Percentiles rank a stretch among this genome's conserved stretches.
These are phyloP conservation scores for Atethmia centrago DNA, from an alignment of 2,888 invertebrate genomes.

Conservation along the genomic window DNA sequence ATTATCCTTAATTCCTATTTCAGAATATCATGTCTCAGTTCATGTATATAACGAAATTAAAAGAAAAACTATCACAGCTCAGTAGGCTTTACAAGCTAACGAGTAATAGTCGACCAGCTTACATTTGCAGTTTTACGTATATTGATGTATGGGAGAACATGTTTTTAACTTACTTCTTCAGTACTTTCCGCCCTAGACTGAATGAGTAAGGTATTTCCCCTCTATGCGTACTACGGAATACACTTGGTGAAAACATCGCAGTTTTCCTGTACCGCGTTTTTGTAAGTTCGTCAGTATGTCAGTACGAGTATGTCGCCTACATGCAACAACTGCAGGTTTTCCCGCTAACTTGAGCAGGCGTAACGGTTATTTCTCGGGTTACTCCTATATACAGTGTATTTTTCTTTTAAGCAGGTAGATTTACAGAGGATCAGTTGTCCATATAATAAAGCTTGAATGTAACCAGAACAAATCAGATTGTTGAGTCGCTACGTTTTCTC, in stretches of 20 bases:
- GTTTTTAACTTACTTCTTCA: constrained; percentile 1
- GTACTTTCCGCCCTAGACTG: background rate
- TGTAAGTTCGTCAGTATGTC: background rate
- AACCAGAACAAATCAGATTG: constrained; percentile 8
- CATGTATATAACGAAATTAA: too few relatives aligned
- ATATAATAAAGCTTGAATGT: background rate
- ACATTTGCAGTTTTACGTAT: too few relatives aligned
- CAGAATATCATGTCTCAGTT: background rate
- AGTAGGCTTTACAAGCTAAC: too few relatives aligned
- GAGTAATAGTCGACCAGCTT: too few relatives aligned
- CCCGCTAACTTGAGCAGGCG: background rate
- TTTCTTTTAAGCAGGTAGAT: background rate
- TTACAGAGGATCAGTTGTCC: constrained; percentile 3
- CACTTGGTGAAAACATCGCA: constrained; percentile 21
- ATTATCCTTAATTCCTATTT: constrained; percentile 13
- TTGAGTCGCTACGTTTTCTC: constrained; percentile 6
- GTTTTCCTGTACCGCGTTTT: constrained; percentile 39
- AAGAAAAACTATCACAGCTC: too few relatives aligned
- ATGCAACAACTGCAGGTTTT: constrained; percentile 14
- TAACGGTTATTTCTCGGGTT: constrained; percentile 21
- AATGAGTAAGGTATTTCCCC: constrained; percentile 18
- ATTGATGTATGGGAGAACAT: too few relatives aligned
- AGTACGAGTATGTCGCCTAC: background rate
- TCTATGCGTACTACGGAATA: constrained; percentile 12
- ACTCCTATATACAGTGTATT: constrained; percentile 5